Percentiles rank a stretch among this genome's conserved stretches.
These are phyloP conservation scores for Chaetodon auriga DNA, from an alignment of 2,113 vertebrate species.

Conservation along the genomic window DNA sequence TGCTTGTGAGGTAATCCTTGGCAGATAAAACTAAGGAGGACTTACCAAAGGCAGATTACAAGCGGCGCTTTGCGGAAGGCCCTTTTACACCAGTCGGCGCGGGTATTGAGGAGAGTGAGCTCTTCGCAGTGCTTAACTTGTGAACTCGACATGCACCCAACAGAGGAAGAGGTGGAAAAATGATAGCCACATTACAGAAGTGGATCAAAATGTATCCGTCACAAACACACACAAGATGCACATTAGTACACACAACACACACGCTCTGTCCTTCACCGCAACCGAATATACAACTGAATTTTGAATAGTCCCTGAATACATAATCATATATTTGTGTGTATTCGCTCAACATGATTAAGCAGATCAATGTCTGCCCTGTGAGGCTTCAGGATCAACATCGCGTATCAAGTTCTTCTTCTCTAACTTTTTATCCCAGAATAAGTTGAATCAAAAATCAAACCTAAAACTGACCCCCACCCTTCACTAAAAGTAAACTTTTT, in stretches of 20 bases:
- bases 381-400: not conserved
- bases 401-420: too few species aligned
- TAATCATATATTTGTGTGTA: constrained; percentile 4
- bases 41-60: constrained; percentile 87
- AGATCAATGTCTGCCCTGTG: not conserved
- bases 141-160: constrained; percentile 79
- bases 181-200: constrained; percentile 80
- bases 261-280: not conserved
- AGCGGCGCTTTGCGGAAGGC: constrained; percentile 82
- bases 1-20: constrained; percentile 85
- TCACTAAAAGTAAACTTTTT: constrained; percentile 2
- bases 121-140: constrained; percentile 83
- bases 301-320: not conserved
- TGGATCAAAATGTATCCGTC: constrained; percentile 72
- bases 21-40: constrained; percentile 87
- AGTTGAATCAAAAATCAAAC: not conserved
- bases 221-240: constrained; percentile 47
- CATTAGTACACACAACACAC: constrained; percentile 33
- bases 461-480: not conserved
- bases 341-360: constrained; percentile 5
- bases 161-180: constrained; percentile 76
- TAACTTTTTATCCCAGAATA: not conserved
- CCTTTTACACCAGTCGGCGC: constrained; percentile 80
- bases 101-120: constrained; percentile 81
- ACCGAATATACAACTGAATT: constrained; percentile 35